Evolutionary conservation across 2,797 vertebrate species (phyloP).

Genomic region (Vespertilio murinus): DNA sequence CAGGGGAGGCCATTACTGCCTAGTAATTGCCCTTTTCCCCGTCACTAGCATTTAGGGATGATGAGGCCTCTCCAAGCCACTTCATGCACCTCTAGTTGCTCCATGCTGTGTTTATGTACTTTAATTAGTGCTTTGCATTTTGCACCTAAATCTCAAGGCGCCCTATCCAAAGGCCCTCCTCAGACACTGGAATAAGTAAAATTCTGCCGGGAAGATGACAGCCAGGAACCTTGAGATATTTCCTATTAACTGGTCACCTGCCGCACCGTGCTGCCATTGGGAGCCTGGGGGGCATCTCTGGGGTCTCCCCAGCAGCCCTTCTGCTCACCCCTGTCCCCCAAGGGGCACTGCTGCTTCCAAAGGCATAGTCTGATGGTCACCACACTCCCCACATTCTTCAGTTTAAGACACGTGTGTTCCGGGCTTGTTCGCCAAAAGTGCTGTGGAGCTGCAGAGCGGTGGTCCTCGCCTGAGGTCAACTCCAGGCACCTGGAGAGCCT

Average conservation of each 20-base stretch:
- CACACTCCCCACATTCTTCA: accelerated
- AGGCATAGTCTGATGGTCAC: not conserved
- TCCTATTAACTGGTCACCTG: not conserved
- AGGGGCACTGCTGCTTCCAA: not conserved
- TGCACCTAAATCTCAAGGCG: constrained; percentile 53
- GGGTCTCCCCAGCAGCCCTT: not conserved
- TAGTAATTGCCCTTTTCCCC: not conserved
- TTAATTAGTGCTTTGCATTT: constrained; percentile 73
- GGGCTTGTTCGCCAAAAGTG: no score
- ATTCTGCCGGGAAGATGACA: constrained; percentile 36
- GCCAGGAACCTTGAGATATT: constrained; percentile 22
- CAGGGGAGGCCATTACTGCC: not conserved
- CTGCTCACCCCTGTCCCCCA: not conserved
- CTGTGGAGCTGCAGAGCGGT: no score
- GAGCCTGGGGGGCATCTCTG: not conserved
- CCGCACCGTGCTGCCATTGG: not conserved
- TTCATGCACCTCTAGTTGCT: constrained; percentile 33
- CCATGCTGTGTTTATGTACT: constrained; percentile 47
- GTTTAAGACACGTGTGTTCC: not conserved
- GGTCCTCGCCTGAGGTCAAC: no score
- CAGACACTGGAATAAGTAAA: constrained; percentile 63
- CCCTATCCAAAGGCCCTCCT: constrained; percentile 36
- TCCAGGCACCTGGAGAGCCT: not conserved
- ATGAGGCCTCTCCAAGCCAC: not conserved
- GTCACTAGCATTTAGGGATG: not conserved